These are phyloP conservation scores for Engraulis encrasicolus DNA, from an alignment of 2,113 vertebrate species.

Conservation along the genomic window DNA sequence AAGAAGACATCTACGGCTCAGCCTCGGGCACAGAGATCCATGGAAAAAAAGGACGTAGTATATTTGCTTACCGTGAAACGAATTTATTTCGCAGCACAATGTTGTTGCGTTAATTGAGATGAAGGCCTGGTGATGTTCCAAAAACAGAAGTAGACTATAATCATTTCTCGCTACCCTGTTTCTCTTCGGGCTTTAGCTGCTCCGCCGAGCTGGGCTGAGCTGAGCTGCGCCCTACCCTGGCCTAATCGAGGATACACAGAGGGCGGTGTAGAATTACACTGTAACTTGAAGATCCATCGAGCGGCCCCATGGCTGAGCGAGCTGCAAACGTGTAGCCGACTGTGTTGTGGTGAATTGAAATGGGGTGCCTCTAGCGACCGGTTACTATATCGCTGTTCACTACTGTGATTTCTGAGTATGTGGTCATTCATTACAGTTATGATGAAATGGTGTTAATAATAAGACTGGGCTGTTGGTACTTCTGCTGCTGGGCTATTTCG, in stretches of 20 bases:
- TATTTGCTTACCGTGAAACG: not conserved
- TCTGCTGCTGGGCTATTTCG: too few species aligned
- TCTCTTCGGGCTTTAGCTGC: conserved; percentile 9
- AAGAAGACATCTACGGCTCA: not conserved
- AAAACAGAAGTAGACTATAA: conserved; percentile 5
- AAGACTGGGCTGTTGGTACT: too few species aligned
- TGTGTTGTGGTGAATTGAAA: conserved; percentile 12
- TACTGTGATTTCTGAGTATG: too few species aligned
- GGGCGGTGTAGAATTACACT: conserved; percentile 22
- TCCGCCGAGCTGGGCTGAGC: not conserved
- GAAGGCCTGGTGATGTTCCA: not conserved
- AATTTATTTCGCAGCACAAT: not conserved
- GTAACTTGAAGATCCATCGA: conserved; percentile 17
- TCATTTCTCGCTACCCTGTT: conserved; percentile 9
- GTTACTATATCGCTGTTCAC: not conserved
- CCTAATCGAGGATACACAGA: conserved; percentile 18
- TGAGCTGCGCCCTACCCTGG: conserved; percentile 12
- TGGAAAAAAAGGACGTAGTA: not conserved
- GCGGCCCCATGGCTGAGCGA: not conserved
- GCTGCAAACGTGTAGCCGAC: conserved; percentile 16
- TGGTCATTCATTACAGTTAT: too few species aligned
- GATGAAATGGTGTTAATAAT: too few species aligned
- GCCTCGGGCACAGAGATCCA: not conserved
- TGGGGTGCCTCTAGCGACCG: conserved; percentile 8
- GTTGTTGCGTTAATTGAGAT: not conserved